phyloP scores from a whole-genome alignment of 1,140 invertebrate genomes.

The Papilio polyxenes region DNA sequence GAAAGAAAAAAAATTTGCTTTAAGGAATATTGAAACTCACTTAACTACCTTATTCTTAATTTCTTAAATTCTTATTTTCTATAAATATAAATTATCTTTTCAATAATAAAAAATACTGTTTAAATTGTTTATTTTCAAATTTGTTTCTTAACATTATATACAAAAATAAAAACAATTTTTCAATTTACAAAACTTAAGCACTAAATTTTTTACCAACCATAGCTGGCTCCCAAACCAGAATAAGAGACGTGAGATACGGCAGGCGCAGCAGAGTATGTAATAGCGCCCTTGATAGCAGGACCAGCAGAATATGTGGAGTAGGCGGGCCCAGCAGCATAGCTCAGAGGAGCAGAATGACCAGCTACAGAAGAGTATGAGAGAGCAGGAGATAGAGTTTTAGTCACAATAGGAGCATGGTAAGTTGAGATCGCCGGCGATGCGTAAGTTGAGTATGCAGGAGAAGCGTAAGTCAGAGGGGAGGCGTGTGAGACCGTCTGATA shows the following conservation, averaged over 20 bases:
- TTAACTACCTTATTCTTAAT: too few relatives aligned
- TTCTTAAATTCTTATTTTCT: too few relatives aligned
- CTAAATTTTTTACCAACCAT: constrained; percentile 53
- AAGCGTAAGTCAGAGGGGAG: constrained; percentile 3
- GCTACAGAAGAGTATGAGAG: constrained; percentile 41
- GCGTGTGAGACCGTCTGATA: constrained; percentile 30
- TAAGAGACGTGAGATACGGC: constrained; percentile 62
- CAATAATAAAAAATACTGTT: not conserved
- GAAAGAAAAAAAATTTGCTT: too few relatives aligned
- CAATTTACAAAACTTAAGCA: constrained; percentile 2
- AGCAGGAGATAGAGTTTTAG: constrained; percentile 48
- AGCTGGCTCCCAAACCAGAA: constrained; percentile 55
- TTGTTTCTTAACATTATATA: constrained; percentile 26
- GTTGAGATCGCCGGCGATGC: constrained; percentile 45
- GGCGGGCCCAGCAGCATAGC: constrained; percentile 47
- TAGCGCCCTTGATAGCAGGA: constrained; percentile 46
- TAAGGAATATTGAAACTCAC: too few relatives aligned
- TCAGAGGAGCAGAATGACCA: constrained; percentile 43
- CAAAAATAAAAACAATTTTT: constrained; percentile 31
- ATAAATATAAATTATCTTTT: not conserved
- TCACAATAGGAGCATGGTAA: constrained; percentile 41
- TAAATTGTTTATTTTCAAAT: constrained; percentile 11
- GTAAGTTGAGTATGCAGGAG: constrained; percentile 44
- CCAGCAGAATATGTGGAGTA: constrained; percentile 44
- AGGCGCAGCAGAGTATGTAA: constrained; percentile 59